These are phyloP conservation scores for Netelia fuscicornis DNA, from an alignment of 2,888 invertebrate species.

Conservation along the genomic window DNA sequence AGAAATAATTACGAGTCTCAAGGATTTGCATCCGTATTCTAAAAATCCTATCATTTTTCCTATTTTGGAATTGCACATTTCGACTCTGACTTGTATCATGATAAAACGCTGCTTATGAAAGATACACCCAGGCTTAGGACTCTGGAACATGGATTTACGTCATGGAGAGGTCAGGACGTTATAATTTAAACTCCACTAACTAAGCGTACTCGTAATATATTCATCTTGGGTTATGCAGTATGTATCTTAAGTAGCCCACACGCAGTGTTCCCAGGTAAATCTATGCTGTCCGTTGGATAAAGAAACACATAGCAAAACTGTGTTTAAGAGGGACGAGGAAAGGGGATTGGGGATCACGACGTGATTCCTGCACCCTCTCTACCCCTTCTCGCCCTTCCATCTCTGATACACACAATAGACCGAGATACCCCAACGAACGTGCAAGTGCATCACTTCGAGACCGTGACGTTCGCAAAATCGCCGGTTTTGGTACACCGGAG, in stretches of 20 bases:
- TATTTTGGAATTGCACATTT: neutral
- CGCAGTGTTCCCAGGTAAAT: slow-evolving; percentile 21
- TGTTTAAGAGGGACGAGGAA: neutral
- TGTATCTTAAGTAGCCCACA: neutral
- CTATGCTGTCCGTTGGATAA: slow-evolving; percentile 9
- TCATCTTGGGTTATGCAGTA: neutral
- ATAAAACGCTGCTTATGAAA: neutral
- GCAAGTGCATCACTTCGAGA: slow-evolving; percentile 35
- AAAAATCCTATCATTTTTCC: too few relatives aligned
- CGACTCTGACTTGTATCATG: neutral
- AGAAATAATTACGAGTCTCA: neutral
- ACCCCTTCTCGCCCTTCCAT: neutral
- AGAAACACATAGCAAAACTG: neutral
- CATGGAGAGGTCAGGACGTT: neutral
- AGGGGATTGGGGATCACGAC: slow-evolving; percentile 9
- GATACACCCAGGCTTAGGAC: neutral
- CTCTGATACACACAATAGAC: neutral
- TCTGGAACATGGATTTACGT: neutral
- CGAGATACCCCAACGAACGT: slow-evolving; percentile 39
- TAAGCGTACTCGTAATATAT: neutral
- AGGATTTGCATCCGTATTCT: neutral
- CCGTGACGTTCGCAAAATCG: slow-evolving; percentile 40
- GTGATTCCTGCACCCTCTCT: slow-evolving; percentile 43
- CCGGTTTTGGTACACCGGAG: slow-evolving; percentile 11
- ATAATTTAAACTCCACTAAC: neutral